These are phyloP conservation scores for Heliocidaris tuberculata DNA, from an alignment of 35 echinoderm and acorn worm species.

Conservation along the genomic window DNA sequence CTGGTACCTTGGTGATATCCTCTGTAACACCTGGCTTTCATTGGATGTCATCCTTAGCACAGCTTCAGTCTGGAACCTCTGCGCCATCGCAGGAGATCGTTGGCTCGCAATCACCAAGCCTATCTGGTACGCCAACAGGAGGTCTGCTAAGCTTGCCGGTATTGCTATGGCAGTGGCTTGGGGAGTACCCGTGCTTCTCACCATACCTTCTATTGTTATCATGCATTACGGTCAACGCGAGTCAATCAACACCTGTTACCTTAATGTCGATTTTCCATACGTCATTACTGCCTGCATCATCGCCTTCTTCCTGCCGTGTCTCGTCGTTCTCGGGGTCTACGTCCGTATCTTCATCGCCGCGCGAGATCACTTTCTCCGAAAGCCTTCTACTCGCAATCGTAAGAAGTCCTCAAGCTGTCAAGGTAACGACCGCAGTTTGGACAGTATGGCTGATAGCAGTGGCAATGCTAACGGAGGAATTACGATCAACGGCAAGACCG, in stretches of 20 bases:
- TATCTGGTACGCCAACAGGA: slow-evolving; percentile 58
- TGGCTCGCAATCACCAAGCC: slow-evolving; percentile 69
- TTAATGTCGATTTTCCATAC: slow-evolving; percentile 16
- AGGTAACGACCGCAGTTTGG: slow-evolving; percentile 59
- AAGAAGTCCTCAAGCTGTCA: slow-evolving; percentile 15
- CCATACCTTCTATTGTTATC: slow-evolving; percentile 53
- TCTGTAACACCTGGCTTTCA: slow-evolving; percentile 44
- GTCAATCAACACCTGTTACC: slow-evolving; percentile 10
- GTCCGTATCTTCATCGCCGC: slow-evolving; percentile 64
- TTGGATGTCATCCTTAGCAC: slow-evolving; percentile 47
- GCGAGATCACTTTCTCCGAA: slow-evolving; percentile 29
- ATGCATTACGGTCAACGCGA: not conserved
- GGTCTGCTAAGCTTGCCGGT: not conserved
- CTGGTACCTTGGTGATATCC: slow-evolving; percentile 29
- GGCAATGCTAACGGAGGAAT: slow-evolving; percentile 70
- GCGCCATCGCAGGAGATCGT: slow-evolving; percentile 59
- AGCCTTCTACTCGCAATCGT: slow-evolving; percentile 54
- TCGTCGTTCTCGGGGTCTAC: slow-evolving; percentile 66
- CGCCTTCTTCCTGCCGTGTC: slow-evolving; percentile 75
- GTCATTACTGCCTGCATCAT: slow-evolving; percentile 37
- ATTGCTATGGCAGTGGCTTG: slow-evolving; percentile 61
- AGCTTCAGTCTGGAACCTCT: slow-evolving; percentile 68
- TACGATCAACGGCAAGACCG: slow-evolving; percentile 23
- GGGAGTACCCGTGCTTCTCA: slow-evolving; percentile 49
- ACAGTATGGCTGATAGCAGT: slow-evolving; percentile 64